A percentile compares a stretch with the other conserved stretches of the same genome.
phyloP scores from a whole-genome alignment of 2,888 invertebrate genomes.

The Melinaea menophilus region DNA sequence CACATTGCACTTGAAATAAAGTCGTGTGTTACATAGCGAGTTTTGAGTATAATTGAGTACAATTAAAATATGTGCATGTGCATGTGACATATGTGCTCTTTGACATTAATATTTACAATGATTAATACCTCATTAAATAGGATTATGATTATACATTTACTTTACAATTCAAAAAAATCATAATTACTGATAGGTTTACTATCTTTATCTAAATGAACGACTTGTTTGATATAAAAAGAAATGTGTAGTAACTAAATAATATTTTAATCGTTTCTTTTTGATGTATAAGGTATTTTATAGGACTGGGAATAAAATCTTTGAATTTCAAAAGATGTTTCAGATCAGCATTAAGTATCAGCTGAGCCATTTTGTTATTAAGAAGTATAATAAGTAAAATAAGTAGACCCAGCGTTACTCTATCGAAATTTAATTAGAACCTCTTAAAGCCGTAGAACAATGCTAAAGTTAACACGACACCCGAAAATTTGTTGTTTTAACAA shows the following conservation, averaged over 20 bases:
- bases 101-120: too few species aligned
- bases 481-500: not conserved
- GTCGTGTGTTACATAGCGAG: not conserved
- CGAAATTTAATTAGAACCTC: constrained; percentile 44
- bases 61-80: not conserved
- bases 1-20: not conserved
- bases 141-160: too few species aligned
- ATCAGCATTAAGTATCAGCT: constrained; percentile 7
- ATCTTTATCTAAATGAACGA: too few species aligned
- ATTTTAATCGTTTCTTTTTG: too few species aligned
- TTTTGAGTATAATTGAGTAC: not conserved
- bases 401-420: constrained; percentile 43
- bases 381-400: constrained; percentile 54
- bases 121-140: too few species aligned
- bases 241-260: too few species aligned
- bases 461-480: constrained; percentile 48
- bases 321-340: not conserved
- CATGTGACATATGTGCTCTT: not conserved
- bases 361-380: constrained; percentile 13
- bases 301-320: constrained; percentile 3
- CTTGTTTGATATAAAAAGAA: too few species aligned
- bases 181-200: too few species aligned
- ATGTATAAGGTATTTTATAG: not conserved
- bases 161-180: too few species aligned
- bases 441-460: constrained; percentile 24